Evolutionary conservation across 1,140 invertebrate species (phyloP).

Genomic region (Megalonaias nervosa): DNA sequence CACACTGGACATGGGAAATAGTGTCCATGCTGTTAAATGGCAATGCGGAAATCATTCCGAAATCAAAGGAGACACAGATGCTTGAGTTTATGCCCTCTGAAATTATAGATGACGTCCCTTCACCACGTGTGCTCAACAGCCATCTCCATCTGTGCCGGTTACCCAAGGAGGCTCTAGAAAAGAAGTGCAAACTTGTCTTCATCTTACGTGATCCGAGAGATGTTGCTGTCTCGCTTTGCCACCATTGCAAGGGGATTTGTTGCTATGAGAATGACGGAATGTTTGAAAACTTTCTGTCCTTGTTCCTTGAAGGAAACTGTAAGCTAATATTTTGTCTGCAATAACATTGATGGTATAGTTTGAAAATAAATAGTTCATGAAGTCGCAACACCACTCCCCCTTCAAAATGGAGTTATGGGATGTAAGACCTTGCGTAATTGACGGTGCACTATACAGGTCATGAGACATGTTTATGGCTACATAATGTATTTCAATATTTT

Average conservation of each 20-base stretch:
- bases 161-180: conserved; percentile 18
- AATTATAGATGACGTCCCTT: conserved; percentile 13
- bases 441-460: too few species aligned
- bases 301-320: conserved; percentile 19
- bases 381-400: too few species aligned
- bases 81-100: conserved; percentile 28
- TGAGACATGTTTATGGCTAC: too few species aligned
- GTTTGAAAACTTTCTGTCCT: conserved; percentile 7
- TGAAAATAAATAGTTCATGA: too few species aligned
- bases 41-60: conserved; percentile 13
- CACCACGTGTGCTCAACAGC: conserved; percentile 41
- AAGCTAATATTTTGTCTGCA: neutral
- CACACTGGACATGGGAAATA: conserved; percentile 48
- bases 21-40: conserved; percentile 31
- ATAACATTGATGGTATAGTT: neutral
- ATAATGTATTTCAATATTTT: too few species aligned
- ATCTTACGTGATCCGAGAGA: conserved; percentile 46
- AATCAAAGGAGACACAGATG: conserved; percentile 24
- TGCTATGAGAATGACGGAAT: conserved; percentile 7
- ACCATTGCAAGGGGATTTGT: conserved; percentile 18
- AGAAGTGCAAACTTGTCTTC: conserved; percentile 37
- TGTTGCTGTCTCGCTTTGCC: conserved; percentile 41
- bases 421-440: too few species aligned
- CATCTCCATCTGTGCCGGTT: conserved; percentile 28
- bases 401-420: too few species aligned